Base-by-base conservation (phyloP, 2,113 vertebrate species). In the Crotophaga sulcirostris region DNA sequence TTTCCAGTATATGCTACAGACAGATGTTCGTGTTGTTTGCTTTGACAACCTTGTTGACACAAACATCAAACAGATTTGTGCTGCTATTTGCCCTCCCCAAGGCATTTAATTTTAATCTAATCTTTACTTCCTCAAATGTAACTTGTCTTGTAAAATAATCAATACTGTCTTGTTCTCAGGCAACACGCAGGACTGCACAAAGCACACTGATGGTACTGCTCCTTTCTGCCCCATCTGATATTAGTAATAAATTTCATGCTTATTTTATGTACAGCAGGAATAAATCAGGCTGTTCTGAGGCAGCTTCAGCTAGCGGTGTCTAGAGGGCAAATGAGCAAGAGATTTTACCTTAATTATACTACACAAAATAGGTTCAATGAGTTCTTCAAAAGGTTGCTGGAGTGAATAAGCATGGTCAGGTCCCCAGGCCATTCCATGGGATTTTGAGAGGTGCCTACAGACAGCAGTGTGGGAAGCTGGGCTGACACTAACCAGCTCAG, bases 91-190 rank as follows among this genome's bases (percentile, higher is more conserved):
- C 63, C 68, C 51, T 92, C 84, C 91, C 86, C 80, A 67, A 93
- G 87, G 94, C 90, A 52, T 74, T 94, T 89, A 74, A 83, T 93
- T 92, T 89, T 88, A 88, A 86, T 89, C 86, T 90, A 54, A 95
- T 94, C 82, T 94, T 93, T 74, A 74, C 59, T 89, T 96, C 81
- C 84, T 82, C 80, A 64, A 47, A 69, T 36, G 89, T 60, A 84
- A 89, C 75, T 68, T 56, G 81, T 78, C 94, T 92, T 90, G 91
- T 83, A 76, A 97, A 97, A 97, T 72, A 94, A 96, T 90, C 89
- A 62, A 73, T 84, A 69, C 49, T 28, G 72, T 49, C 92, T 93
- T 78, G 56, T 96, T 96, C 87, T 83, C 4, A 0, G 20, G 58
- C 38, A 75, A 38, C 9, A 25, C 0, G 0, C 29, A 69, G 54